Evolutionary conservation across 2,797 vertebrate species (phyloP).

Genomic region (Halcyon chelicuti): DNA sequence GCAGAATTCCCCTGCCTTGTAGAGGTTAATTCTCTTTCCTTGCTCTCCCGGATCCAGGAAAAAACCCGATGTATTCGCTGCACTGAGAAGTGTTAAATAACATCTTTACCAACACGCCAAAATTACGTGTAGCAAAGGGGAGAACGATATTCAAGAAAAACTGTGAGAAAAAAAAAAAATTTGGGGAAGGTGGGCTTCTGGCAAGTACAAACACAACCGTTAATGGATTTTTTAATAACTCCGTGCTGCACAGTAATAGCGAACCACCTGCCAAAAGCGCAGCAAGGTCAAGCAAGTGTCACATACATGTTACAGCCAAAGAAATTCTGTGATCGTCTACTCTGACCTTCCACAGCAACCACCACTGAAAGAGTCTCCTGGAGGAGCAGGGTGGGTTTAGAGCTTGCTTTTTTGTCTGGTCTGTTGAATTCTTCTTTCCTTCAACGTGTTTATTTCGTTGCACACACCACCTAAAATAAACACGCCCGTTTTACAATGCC

Average conservation of each 20-base stretch:
- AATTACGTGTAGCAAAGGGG: conserved; percentile 25
- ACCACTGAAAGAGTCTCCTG: not conserved
- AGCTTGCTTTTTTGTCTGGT: not conserved
- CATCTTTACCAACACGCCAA: conserved; percentile 38
- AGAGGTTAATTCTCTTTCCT: conserved; percentile 19
- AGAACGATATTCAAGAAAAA: conserved; percentile 45
- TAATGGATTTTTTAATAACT: conserved; percentile 61
- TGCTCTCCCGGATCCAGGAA: not conserved
- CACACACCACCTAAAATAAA: not conserved
- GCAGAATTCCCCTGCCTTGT: not conserved
- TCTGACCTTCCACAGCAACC: conserved; percentile 6
- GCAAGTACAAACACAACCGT: not conserved
- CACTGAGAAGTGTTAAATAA: not conserved
- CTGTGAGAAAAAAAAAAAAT: not conserved
- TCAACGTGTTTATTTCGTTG: not conserved
- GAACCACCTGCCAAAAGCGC: conserved; percentile 69
- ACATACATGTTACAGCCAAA: not conserved
- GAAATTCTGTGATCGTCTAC: not conserved
- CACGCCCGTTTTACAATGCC: not conserved
- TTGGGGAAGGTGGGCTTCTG: conserved; percentile 14
- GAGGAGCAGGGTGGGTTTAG: rapidly evolving
- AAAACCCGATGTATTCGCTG: not conserved
- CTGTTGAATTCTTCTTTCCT: not conserved
- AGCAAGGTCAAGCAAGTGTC: conserved; percentile 69
- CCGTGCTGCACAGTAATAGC: conserved; percentile 39